Percentiles rank a stretch among this genome's conserved stretches.
phyloP scores from a whole-genome alignment of 2,888 invertebrate species.

The Lepidocyrtinus sp. region DNA sequence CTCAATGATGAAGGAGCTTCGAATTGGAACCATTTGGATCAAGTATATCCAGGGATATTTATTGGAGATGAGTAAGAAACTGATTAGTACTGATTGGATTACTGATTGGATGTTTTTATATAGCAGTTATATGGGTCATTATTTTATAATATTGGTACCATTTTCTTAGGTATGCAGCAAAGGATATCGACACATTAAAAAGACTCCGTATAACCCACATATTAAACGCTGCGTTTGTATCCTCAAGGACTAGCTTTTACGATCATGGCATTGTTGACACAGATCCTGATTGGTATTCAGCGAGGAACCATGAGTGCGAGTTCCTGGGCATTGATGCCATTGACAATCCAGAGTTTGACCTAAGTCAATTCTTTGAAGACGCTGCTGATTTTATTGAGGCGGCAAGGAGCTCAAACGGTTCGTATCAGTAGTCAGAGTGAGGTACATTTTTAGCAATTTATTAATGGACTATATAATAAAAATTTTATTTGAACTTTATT shows the following conservation, averaged over 20 bases:
- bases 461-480: not conserved
- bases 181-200: slow-evolving; percentile 70
- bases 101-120: not conserved
- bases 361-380: slow-evolving; percentile 58
- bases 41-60: slow-evolving; percentile 57
- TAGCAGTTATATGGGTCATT: not conserved
- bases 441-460: not conserved
- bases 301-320: slow-evolving; percentile 37
- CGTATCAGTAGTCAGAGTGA: not conserved
- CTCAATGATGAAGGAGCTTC: slow-evolving; percentile 43
- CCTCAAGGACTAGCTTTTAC: slow-evolving; percentile 47
- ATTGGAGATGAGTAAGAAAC: slow-evolving; percentile 63
- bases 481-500: slow-evolving; percentile 1
- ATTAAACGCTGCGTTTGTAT: slow-evolving; percentile 73
- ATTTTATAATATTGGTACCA: not conserved
- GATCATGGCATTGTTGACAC: slow-evolving; percentile 49
- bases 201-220: slow-evolving; percentile 73
- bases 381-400: slow-evolving; percentile 60
- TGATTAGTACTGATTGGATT: no score
- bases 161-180: slow-evolving; percentile 48
- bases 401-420: slow-evolving; percentile 52
- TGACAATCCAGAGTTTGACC: slow-evolving; percentile 51
- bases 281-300: slow-evolving; percentile 54
- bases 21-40: slow-evolving; percentile 59
- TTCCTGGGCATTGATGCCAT: slow-evolving; percentile 54